phyloP scores from a whole-genome alignment of 2,113 vertebrate species.

The Origma solitaria region DNA sequence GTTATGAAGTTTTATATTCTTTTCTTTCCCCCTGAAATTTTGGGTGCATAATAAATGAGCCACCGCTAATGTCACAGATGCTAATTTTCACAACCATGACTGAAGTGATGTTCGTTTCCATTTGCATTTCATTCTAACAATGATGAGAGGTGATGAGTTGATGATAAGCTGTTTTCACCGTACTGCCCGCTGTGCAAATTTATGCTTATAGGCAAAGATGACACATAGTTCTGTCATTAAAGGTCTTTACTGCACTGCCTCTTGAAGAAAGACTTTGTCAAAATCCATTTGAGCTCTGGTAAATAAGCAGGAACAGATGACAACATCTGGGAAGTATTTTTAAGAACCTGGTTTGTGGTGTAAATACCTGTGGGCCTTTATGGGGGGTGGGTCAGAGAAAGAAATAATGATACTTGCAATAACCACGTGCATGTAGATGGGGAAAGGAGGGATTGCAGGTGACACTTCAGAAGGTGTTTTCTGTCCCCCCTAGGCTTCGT shows the following conservation, averaged over 20 bases:
- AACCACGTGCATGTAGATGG: background rate
- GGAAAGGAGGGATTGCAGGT: background rate
- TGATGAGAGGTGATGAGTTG: constrained; percentile 74
- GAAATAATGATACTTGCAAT: background rate
- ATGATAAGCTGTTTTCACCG: constrained; percentile 71
- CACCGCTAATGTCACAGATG: constrained; percentile 65
- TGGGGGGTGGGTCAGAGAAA: background rate
- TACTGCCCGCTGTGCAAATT: constrained; percentile 72
- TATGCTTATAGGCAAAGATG: constrained; percentile 73
- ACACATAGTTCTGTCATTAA: constrained; percentile 72
- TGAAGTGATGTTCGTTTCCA: constrained; percentile 66
- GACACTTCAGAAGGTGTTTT: constrained; percentile 35
- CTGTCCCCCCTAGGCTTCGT: background rate
- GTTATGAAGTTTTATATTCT: constrained; percentile 22
- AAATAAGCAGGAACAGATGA: constrained; percentile 18
- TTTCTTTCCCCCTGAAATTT: constrained; percentile 51
- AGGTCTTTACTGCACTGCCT: constrained; percentile 50
- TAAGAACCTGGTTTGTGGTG: background rate
- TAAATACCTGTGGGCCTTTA: constrained; percentile 40
- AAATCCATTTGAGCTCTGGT: constrained; percentile 62
- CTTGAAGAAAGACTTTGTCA: constrained; percentile 60
- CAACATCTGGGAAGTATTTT: background rate
- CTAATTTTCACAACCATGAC: constrained; percentile 70
- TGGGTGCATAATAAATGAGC: constrained; percentile 62
- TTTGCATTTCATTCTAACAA: constrained; percentile 72